A percentile compares a stretch with the other conserved stretches of the same genome.
These are phyloP conservation scores for Odobenus rosmarus DNA, from an alignment of 2,113 vertebrate genomes.

Conservation along the genomic window DNA sequence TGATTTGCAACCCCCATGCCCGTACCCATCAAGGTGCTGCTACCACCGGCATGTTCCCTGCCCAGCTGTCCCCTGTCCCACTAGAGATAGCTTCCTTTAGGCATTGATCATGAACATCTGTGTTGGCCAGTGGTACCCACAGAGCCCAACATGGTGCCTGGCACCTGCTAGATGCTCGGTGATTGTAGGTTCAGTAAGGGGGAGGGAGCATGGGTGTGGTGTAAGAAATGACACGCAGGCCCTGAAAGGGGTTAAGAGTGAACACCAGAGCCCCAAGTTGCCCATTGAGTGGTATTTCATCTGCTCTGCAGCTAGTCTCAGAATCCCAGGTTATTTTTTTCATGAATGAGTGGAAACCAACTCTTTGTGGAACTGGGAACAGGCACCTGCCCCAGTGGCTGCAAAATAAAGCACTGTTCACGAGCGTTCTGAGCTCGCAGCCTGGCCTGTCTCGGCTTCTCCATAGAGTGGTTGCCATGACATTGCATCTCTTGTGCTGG, in stretches of 20 bases:
- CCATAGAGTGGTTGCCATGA: slow-evolving; percentile 56
- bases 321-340: not conserved
- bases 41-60: rapidly evolving
- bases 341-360: not conserved
- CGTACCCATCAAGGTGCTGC: rapidly evolving
- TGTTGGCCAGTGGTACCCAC: not conserved
- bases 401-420: not conserved
- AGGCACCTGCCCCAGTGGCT: not conserved
- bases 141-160: not conserved
- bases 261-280: rapidly evolving
- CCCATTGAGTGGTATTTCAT: too few species aligned
- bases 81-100: not conserved
- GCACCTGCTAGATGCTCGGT: not conserved
- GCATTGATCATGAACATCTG: rapidly evolving
- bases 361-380: not conserved
- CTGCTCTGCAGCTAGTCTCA: rapidly evolving
- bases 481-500: slow-evolving; percentile 59
- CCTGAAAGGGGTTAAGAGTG: rapidly evolving
- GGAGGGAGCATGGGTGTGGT: rapidly evolving
- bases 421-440: not conserved
- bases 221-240: rapidly evolving
- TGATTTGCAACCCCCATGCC: rapidly evolving
- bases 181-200: not conserved
- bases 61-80: not conserved
- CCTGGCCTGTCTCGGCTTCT: not conserved